phyloP scores from a whole-genome alignment of 2,113 vertebrate genomes.

The Hippoglossus stenolepis region DNA sequence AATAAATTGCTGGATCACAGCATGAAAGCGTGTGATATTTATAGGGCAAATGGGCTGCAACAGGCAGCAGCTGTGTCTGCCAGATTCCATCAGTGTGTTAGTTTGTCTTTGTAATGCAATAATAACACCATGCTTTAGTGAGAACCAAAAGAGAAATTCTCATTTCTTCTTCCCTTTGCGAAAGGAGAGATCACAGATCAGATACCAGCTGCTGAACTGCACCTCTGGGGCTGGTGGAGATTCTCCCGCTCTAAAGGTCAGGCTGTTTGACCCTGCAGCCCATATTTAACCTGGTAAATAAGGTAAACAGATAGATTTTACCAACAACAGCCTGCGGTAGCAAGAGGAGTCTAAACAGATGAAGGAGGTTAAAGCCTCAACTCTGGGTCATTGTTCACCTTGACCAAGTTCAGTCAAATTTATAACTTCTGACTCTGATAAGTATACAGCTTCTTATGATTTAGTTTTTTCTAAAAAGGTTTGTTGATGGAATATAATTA shows the following conservation, averaged over 20 bases:
- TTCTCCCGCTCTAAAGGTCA: conserved; percentile 14
- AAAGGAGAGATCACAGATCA: conserved; percentile 37
- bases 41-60: conserved; percentile 36
- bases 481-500: neutral
- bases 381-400: neutral
- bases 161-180: conserved; percentile 7
- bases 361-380: neutral
- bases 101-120: conserved; percentile 57
- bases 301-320: conserved; percentile 7
- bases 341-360: neutral
- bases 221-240: neutral
- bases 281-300: conserved; percentile 21
- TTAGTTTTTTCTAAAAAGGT: neutral
- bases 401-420: neutral
- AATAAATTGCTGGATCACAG: conserved; percentile 48
- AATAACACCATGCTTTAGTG: conserved; percentile 32
- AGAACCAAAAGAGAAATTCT: conserved; percentile 35
- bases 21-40: conserved; percentile 54
- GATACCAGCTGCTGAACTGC: conserved; percentile 10
- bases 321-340: conserved; percentile 1
- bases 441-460: no score
- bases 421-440: neutral
- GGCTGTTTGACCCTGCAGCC: neutral
- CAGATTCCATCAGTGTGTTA: conserved; percentile 55
- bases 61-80: conserved; percentile 48